These are phyloP conservation scores for Xanthia togata DNA, from an alignment of 2,888 invertebrate species.

Conservation along the genomic window DNA sequence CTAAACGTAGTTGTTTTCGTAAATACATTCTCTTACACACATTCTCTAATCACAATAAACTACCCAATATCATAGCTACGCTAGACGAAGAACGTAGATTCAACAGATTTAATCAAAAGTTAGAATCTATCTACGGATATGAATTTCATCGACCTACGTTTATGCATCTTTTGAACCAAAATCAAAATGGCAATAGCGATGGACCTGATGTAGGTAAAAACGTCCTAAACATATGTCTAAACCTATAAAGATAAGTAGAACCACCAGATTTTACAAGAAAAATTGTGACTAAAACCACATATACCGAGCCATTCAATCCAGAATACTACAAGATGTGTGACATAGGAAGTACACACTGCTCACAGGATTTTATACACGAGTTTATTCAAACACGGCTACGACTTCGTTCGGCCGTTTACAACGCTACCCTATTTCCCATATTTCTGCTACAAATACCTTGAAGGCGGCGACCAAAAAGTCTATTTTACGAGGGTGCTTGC, in stretches of 20 bases:
- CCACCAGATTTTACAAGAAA: constrained; percentile 27
- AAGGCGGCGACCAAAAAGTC: constrained; percentile 72
- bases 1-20: neutral
- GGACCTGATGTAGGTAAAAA: constrained; percentile 10
- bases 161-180: constrained; percentile 12
- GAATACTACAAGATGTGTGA: constrained; percentile 4
- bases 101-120: constrained; percentile 39
- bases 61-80: neutral
- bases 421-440: constrained; percentile 65
- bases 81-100: neutral
- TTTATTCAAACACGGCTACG: constrained; percentile 52
- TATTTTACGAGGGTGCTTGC: constrained; percentile 76
- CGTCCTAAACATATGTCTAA: constrained; percentile 7
- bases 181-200: constrained; percentile 4
- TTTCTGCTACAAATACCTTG: constrained; percentile 68
- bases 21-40: neutral
- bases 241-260: constrained; percentile 31
- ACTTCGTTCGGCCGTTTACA: constrained; percentile 54
- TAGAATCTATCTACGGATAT: constrained; percentile 27
- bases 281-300: constrained; percentile 1
- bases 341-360: constrained; percentile 20
- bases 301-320: constrained; percentile 32
- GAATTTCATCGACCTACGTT: constrained; percentile 8
- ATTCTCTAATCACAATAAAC: constrained; percentile 13
- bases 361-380: constrained; percentile 36